Evolutionary conservation across 2,797 vertebrate species (phyloP).

Genomic region (Limnodromus scolopaceus): DNA sequence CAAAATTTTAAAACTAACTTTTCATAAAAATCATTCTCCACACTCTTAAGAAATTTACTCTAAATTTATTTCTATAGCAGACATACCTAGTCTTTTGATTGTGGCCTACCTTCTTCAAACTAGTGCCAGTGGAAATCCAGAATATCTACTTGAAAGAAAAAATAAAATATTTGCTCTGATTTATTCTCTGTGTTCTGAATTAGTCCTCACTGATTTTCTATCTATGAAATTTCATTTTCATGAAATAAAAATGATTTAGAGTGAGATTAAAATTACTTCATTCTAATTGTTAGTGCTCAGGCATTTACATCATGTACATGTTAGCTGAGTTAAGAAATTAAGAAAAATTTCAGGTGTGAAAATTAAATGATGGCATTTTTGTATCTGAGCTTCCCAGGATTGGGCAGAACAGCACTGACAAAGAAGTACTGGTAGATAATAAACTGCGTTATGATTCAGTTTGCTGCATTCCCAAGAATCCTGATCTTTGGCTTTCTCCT

Average conservation of each 20-base stretch:
- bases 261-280: background rate
- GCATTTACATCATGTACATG: background rate
- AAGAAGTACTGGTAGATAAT: background rate
- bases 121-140: background rate
- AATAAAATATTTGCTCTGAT: background rate
- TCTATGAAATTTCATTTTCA: background rate
- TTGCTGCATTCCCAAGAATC: constrained; percentile 5
- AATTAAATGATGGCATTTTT: background rate
- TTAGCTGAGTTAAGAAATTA: background rate
- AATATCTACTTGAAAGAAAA: background rate
- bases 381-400: background rate
- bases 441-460: background rate
- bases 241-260: background rate
- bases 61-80: background rate
- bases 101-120: background rate
- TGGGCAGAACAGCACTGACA: background rate
- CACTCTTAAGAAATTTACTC: background rate
- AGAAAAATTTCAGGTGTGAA: background rate
- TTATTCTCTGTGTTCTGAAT: background rate
- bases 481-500: constrained; percentile 4
- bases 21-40: background rate
- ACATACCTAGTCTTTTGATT: background rate
- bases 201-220: background rate
- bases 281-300: background rate
- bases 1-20: background rate